These are phyloP conservation scores for Folsomia candida DNA, from an alignment of 2,888 invertebrate species.

Conservation along the genomic window DNA sequence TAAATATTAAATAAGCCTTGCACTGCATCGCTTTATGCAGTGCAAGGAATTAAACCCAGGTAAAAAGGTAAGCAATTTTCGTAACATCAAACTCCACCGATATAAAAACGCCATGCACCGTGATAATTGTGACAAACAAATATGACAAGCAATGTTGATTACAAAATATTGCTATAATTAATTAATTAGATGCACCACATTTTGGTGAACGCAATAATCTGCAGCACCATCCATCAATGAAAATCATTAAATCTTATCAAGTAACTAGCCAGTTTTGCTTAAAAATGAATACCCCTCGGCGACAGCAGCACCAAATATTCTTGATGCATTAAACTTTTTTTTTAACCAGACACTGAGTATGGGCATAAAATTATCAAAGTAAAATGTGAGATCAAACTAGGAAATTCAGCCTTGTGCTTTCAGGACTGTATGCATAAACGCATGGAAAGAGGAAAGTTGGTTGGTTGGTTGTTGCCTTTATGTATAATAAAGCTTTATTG, in stretches of 20 bases:
- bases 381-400: conserved; percentile 4
- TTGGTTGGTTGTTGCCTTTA: not conserved
- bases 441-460: not conserved
- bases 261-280: not conserved
- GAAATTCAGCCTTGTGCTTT: not conserved
- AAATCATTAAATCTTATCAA: not conserved
- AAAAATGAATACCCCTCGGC: not conserved
- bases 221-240: not conserved
- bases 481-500: no score
- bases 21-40: no score
- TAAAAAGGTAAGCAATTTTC: not conserved
- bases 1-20: no score
- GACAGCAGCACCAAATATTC: not conserved
- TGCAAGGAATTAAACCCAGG: not conserved
- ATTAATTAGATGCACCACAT: conserved; percentile 4
- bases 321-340: not conserved
- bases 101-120: no score
- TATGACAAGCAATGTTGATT: not conserved
- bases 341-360: not conserved
- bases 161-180: not conserved
- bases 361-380: conserved; percentile 1
- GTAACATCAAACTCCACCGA: not conserved
- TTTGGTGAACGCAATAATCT: not conserved
- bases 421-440: not conserved
- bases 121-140: not conserved